These are phyloP conservation scores for Magallana ariakensis DNA, from an alignment of 1,140 invertebrate genomes.

Conservation along the genomic window DNA sequence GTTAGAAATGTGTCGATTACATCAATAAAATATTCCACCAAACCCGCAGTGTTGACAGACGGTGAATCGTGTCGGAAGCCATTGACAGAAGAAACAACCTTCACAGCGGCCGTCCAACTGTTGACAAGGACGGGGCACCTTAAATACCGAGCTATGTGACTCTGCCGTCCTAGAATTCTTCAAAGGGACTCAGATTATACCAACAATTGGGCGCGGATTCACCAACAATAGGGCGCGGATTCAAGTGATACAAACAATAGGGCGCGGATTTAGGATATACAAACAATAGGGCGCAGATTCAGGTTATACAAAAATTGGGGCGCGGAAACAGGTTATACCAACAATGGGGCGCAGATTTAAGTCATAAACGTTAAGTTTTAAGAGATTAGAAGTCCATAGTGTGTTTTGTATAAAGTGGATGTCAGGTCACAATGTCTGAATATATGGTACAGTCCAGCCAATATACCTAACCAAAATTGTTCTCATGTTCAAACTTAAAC, in stretches of 20 bases:
- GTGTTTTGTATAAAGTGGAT: too few relatives aligned
- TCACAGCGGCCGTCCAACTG: neutral
- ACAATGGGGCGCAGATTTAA: too few relatives aligned
- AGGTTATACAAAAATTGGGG: neutral
- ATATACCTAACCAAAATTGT: too few relatives aligned
- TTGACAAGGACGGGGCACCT: neutral
- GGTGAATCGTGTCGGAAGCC: neutral
- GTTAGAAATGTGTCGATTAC: neutral
- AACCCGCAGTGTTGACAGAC: neutral
- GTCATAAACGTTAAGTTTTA: too few relatives aligned
- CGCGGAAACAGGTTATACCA: neutral
- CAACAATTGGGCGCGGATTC: neutral
- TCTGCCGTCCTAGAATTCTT: neutral
- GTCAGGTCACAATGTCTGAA: too few relatives aligned
- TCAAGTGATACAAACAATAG: too few relatives aligned
- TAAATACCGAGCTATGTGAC: conserved; percentile 9
- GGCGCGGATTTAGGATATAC: neutral
- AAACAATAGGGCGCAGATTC: neutral
- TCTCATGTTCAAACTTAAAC: too few relatives aligned
- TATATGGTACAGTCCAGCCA: too few relatives aligned
- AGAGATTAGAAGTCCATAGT: too few relatives aligned
- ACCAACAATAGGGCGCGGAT: too few relatives aligned
- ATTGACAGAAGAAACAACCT: neutral
- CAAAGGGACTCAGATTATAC: neutral
- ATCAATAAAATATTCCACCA: neutral